These are phyloP conservation scores for Phataginus tricuspis DNA, from an alignment of 2,797 vertebrate genomes.

Conservation along the genomic window DNA sequence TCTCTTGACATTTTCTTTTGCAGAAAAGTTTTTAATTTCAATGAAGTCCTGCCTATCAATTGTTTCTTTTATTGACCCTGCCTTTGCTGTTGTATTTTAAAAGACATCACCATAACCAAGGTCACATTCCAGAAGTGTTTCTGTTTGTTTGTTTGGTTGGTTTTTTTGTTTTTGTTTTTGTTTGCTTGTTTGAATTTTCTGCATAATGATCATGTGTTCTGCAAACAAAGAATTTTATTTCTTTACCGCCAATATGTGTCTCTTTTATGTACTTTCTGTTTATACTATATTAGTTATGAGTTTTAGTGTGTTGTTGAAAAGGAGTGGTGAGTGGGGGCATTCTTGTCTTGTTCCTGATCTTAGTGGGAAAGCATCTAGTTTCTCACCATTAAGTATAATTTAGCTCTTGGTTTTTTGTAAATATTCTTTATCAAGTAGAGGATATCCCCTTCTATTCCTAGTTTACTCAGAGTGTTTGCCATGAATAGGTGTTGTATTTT, in stretches of 20 bases:
- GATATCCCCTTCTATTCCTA: neutral
- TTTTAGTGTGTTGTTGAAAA: neutral
- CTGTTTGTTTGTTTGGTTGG: neutral
- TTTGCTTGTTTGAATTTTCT: neutral
- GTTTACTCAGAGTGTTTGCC: neutral
- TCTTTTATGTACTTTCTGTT: neutral
- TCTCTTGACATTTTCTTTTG: neutral
- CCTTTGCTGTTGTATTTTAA: neutral
- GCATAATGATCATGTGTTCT: neutral
- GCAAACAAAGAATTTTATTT: neutral
- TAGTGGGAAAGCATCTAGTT: neutral
- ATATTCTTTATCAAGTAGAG: neutral
- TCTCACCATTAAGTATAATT: neutral
- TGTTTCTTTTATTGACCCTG: neutral
- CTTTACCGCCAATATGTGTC: neutral
- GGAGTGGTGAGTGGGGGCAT: neutral
- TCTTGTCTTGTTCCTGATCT: neutral
- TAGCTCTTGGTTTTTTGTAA: neutral
- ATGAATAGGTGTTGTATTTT: neutral
- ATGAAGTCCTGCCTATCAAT: neutral
- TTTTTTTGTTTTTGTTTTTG: neutral
- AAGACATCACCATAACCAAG: neutral
- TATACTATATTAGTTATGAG: neutral
- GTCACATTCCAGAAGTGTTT: neutral
- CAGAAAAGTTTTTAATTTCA: neutral